Evolutionary conservation across 2,113 vertebrate species (phyloP).

Genomic region (Alosa alosa): DNA sequence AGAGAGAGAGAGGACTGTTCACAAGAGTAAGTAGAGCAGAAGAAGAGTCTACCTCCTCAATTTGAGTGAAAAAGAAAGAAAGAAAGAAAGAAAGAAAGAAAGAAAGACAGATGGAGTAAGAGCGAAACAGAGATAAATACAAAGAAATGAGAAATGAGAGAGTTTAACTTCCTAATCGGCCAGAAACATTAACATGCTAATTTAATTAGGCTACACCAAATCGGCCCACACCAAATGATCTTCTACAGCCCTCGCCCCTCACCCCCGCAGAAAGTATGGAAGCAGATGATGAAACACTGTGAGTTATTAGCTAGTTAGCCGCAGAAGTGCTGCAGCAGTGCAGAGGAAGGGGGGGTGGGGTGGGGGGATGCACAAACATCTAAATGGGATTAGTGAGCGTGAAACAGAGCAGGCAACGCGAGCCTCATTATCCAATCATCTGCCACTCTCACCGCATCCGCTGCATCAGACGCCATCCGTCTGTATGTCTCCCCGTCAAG

Average conservation of each 20-base stretch:
- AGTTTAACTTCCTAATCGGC: background rate
- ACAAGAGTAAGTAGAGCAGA: constrained; percentile 41
- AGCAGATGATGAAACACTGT: background rate
- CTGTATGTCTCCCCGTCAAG: background rate
- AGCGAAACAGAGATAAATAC: background rate
- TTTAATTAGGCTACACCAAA: background rate
- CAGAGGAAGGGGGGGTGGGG: background rate
- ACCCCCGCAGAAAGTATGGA: no score
- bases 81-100: background rate
- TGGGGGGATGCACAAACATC: no score
- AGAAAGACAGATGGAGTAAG: background rate
- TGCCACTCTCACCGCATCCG: background rate
- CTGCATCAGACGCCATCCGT: background rate
- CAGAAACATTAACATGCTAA: background rate
- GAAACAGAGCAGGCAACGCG: background rate
- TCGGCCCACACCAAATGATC: background rate
- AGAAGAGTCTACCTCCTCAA: background rate
- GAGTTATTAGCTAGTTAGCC: constrained; percentile 4
- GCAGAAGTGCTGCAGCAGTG: background rate
- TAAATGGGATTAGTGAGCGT: background rate
- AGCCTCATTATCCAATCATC: background rate
- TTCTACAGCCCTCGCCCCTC: background rate
- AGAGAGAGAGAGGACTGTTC: constrained; percentile 9
- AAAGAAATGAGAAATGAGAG: background rate
- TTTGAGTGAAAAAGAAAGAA: background rate